These are phyloP conservation scores for Urocynchramus pylzowi DNA, from an alignment of 2,113 vertebrate species.

Conservation along the genomic window DNA sequence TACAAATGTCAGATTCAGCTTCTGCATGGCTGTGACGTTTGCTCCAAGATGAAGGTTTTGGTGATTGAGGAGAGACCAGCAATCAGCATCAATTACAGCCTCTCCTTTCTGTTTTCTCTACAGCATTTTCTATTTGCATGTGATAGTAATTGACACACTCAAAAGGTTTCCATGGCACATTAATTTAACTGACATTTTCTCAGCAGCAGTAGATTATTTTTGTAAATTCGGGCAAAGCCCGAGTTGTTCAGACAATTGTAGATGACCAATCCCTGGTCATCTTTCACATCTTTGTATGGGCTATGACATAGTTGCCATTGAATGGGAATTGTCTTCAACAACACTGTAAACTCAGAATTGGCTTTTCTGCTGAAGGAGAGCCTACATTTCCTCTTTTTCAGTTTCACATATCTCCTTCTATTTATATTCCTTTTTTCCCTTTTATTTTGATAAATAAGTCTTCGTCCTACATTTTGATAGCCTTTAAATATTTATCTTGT, in stretches of 20 bases:
- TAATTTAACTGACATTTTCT: slow-evolving; percentile 9
- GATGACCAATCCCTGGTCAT: not conserved
- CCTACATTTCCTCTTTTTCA: not conserved
- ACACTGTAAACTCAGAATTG: not conserved
- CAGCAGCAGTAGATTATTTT: not conserved
- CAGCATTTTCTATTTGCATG: not conserved
- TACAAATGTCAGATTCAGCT: not conserved
- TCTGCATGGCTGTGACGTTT: not conserved
- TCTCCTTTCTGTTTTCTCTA: not conserved
- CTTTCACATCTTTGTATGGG: not conserved
- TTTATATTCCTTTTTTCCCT: not conserved
- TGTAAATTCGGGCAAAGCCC: not conserved
- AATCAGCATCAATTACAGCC: not conserved
- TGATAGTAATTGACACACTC: not conserved
- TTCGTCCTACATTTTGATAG: not conserved
- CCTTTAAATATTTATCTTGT: slow-evolving; percentile 16
- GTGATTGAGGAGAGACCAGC: not conserved
- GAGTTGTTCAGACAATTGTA: not conserved
- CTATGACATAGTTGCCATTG: not conserved
- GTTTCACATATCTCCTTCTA: not conserved
- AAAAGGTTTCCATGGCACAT: not conserved
- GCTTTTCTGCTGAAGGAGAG: not conserved
- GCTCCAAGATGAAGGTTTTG: not conserved
- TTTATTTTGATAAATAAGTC: slow-evolving; percentile 7
- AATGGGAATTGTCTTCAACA: not conserved